Percentiles rank a stretch among this genome's conserved stretches.
phyloP scores from a whole-genome alignment of 2,888 invertebrate species.

The Sphinx pinastri region DNA sequence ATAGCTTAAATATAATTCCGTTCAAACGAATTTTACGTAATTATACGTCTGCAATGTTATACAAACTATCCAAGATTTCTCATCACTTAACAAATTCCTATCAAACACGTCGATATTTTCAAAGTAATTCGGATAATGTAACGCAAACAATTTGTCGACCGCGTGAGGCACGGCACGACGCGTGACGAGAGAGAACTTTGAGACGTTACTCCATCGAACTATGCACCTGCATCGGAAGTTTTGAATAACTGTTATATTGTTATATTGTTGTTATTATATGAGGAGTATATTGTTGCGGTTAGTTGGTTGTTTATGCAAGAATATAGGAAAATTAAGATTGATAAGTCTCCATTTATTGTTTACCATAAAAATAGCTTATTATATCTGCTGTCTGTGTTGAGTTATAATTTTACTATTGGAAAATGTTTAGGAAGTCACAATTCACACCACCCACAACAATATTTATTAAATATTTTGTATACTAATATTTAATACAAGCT shows the following conservation, averaged over 20 bases:
- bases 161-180: constrained; percentile 27
- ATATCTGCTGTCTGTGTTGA: too few relatives aligned
- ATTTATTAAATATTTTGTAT: too few relatives aligned
- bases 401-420: too few relatives aligned
- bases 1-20: too few relatives aligned
- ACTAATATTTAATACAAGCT: too few relatives aligned
- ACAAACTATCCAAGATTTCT: constrained; percentile 24
- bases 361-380: too few relatives aligned
- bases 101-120: constrained; percentile 13
- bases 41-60: background rate
- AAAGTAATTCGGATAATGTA: constrained; percentile 34
- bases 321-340: too few relatives aligned
- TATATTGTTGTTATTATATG: background rate
- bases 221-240: constrained; percentile 42
- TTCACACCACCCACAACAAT: too few relatives aligned
- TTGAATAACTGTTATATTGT: constrained; percentile 47
- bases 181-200: constrained; percentile 37
- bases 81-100: constrained; percentile 27
- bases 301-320: too few relatives aligned
- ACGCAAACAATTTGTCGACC: constrained; percentile 46
- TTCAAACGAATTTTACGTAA: too few relatives aligned
- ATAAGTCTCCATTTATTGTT: too few relatives aligned
- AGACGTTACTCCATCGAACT: constrained; percentile 37
- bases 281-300: background rate
- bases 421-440: too few relatives aligned